Base-by-base conservation (phyloP, 2,888 invertebrate species). In the Epinotia ramella region DNA sequence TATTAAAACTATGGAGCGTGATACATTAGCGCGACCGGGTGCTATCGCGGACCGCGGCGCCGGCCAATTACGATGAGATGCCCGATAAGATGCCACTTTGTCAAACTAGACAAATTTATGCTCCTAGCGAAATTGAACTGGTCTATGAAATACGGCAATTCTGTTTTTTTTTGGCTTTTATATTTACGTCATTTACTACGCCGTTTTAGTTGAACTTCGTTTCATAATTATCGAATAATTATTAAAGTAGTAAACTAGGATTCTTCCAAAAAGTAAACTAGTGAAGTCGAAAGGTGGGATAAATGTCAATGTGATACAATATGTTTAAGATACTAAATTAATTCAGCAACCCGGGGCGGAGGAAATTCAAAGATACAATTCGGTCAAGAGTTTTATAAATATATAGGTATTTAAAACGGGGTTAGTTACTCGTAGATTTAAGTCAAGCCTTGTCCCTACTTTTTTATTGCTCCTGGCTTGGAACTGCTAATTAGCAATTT, bases 81-180 rank as follows among this genome's bases (percentile, higher is more conserved):
- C 71, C 28, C 66, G 76, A 76, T 76, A 76, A 76, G 76, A 76
- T 76, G 67, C 67, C 76, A 76, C 76, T 76, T 76, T 76, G 76
- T 72, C 76, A 76, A 72, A 76, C 71, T 72, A 76, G 76, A 76
- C 76, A 76, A 76, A 76, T 76, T 76, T 76, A 76, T 76, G 76
- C 72, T 56, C 71, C 67, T 72, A 76, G 76, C 76, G 20, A 67
- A 76, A 76, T 76, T 76, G 72, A 76, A 72, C 66, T 56, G 53
- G 65, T 70, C 60, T 46, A 67, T 76, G 67, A 72, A 76, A 72
- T 76, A 75, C 53, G 28, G 70, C n/a, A 44, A 6, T 46, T 40
- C 60, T 75, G 62, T 72, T 71, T 72, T 67, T 2, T 63, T 9
- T 33, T n/a, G 20, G 28, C 46, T 67, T 56, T 20, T 33, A 20